These are phyloP conservation scores for Xyrichtys novacula DNA, from an alignment of 2,797 vertebrate species.

Conservation along the genomic window DNA sequence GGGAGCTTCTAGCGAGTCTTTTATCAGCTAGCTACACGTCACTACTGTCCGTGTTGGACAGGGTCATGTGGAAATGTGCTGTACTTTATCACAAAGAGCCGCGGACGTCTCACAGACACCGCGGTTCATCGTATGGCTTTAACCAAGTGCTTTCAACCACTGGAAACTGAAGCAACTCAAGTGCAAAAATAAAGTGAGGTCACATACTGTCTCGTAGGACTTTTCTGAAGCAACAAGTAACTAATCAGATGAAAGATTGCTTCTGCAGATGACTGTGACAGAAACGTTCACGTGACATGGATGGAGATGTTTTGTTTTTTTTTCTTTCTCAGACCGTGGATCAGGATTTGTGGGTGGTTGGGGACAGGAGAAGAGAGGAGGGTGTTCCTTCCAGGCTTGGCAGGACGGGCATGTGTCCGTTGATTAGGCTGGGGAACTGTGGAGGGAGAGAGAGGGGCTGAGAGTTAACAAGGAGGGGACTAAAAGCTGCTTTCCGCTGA, in stretches of 20 bases:
- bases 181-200: constrained; percentile 80
- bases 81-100: constrained; percentile 64
- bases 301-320: constrained; percentile 20
- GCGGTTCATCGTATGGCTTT: constrained; percentile 68
- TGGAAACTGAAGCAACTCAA: constrained; percentile 76
- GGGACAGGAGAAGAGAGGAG: constrained; percentile 93
- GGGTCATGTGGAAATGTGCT: constrained; percentile 69
- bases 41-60: constrained; percentile 62
- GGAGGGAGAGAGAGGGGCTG: constrained; percentile 76
- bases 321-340: constrained; percentile 63
- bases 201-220: constrained; percentile 58
- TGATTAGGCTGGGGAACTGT: constrained; percentile 96
- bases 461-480: constrained; percentile 61
- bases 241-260: constrained; percentile 24
- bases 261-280: constrained; percentile 21
- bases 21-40: constrained; percentile 37
- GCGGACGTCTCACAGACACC: constrained; percentile 65
- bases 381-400: constrained; percentile 92
- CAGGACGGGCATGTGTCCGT: constrained; percentile 93
- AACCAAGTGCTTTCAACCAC: constrained; percentile 80
- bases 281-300: constrained; percentile 34
- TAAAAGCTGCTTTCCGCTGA: constrained; percentile 74
- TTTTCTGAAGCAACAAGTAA: constrained; percentile 48
- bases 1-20: constrained; percentile 47
- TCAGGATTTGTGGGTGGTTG: constrained; percentile 94